Evolutionary conservation across 2,113 vertebrate species (phyloP).

Genomic region (Garra rufa): DNA sequence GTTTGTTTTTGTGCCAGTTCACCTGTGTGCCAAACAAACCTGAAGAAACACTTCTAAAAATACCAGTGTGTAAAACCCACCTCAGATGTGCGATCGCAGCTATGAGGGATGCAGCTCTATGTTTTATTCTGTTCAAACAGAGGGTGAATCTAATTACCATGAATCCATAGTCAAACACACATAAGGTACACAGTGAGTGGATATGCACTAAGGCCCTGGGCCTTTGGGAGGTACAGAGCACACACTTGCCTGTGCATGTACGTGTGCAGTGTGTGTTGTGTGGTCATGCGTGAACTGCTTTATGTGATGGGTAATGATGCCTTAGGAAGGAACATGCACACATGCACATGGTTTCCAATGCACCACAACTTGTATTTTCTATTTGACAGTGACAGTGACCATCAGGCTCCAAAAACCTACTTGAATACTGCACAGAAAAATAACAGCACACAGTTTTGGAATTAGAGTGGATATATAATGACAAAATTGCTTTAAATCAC

Average conservation of each 20-base stretch:
- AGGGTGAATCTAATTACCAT: conserved; percentile 27
- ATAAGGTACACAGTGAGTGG: conserved; percentile 21
- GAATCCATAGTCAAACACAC: conserved; percentile 31
- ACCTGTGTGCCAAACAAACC: not conserved
- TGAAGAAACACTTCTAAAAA: conserved; percentile 15
- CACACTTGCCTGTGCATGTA: conserved; percentile 11
- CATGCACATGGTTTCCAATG: not conserved
- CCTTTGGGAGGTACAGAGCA: not conserved
- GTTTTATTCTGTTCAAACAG: not conserved
- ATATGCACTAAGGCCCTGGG: not conserved
- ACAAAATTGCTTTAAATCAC: not conserved
- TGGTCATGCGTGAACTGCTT: conserved; percentile 8
- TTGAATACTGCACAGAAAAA: not conserved
- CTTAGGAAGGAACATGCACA: not conserved
- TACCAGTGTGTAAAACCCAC: conserved; percentile 1
- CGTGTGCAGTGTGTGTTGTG: conserved; percentile 21
- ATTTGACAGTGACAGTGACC: too few relatives aligned
- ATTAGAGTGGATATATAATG: not conserved
- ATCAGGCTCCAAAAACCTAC: not conserved
- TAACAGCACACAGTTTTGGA: not conserved
- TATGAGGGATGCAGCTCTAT: not conserved
- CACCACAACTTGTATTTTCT: not conserved
- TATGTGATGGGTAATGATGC: conserved; percentile 33
- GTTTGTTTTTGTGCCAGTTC: not conserved
- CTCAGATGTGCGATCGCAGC: conserved; percentile 21